Evolutionary conservation across 2,797 vertebrate species (phyloP).

Genomic region (Botia almorhae): DNA sequence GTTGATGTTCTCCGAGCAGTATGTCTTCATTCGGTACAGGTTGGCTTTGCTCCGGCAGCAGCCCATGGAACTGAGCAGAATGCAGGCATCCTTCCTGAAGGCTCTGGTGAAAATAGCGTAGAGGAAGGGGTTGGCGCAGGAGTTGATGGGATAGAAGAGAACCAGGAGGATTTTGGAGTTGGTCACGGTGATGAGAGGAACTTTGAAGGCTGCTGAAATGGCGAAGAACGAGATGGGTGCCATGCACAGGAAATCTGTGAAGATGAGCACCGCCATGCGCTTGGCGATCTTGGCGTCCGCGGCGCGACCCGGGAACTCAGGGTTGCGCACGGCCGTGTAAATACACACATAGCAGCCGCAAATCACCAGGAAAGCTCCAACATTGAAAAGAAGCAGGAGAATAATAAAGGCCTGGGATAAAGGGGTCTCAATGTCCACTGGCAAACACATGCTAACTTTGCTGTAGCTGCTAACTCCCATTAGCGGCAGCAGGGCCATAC

Average conservation of each 20-base stretch:
- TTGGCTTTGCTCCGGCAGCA: slow-evolving; percentile 81
- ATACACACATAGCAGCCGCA: slow-evolving; percentile 87
- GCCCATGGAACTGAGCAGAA: slow-evolving; percentile 81
- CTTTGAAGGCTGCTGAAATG: slow-evolving; percentile 88
- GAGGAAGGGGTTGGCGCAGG: slow-evolving; percentile 89
- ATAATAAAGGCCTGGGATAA: slow-evolving; percentile 85
- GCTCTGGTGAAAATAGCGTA: slow-evolving; percentile 89
- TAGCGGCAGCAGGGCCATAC: slow-evolving; percentile 81
- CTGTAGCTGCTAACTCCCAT: slow-evolving; percentile 86
- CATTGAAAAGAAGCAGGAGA: slow-evolving; percentile 82
- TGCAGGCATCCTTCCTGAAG: slow-evolving; percentile 84
- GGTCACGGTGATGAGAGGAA: slow-evolving; percentile 90
- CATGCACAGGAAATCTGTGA: slow-evolving; percentile 91
- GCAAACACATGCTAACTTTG: slow-evolving; percentile 90
- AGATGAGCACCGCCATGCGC: slow-evolving; percentile 89
- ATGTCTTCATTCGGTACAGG: slow-evolving; percentile 77
- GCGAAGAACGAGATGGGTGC: slow-evolving; percentile 92
- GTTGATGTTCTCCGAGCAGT: slow-evolving; percentile 72
- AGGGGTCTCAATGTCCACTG: slow-evolving; percentile 86
- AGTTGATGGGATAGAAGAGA: slow-evolving; percentile 90
- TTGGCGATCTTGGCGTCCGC: slow-evolving; percentile 88
- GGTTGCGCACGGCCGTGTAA: slow-evolving; percentile 85
- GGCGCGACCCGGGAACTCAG: slow-evolving; percentile 78
- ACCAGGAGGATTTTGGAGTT: slow-evolving; percentile 91
- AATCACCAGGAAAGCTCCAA: slow-evolving; percentile 82